A percentile compares a stretch with the other conserved stretches of the same genome.
These are phyloP conservation scores for Furcula furcula DNA, from an alignment of 2,888 invertebrate species.

Conservation along the genomic window DNA sequence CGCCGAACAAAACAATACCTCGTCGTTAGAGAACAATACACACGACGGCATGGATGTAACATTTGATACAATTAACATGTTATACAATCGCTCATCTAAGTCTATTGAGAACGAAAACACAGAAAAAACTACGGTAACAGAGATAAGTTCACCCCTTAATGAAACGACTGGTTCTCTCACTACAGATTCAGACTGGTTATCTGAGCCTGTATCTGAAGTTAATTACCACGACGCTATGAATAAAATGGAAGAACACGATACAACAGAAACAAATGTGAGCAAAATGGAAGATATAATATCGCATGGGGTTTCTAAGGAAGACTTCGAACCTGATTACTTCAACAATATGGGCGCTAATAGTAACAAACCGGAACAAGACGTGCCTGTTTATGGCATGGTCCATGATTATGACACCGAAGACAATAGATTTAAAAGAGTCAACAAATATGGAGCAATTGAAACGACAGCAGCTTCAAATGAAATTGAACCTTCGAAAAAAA, in stretches of 20 bases:
- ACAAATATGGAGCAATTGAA: constrained; percentile 29
- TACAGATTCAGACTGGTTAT: constrained; percentile 65
- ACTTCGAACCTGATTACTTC: constrained; percentile 70
- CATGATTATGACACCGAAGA: constrained; percentile 67
- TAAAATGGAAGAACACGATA: constrained; percentile 45
- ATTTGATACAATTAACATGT: constrained; percentile 59
- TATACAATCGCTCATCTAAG: constrained; percentile 64
- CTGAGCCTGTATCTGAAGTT: constrained; percentile 59
- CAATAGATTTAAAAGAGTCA: constrained; percentile 58
- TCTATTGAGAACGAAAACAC: constrained; percentile 41
- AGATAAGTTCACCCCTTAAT: constrained; percentile 23
- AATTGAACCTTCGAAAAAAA: constrained; percentile 11
- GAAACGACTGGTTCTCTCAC: constrained; percentile 30
- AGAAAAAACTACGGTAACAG: constrained; percentile 14
- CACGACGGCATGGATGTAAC: constrained; percentile 52
- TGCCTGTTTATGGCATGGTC: constrained; percentile 54
- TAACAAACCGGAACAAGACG: constrained; percentile 50
- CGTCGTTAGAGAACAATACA: constrained; percentile 28
- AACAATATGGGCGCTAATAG: constrained; percentile 48
- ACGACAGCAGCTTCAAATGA: not conserved
- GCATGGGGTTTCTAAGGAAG: constrained; percentile 49
- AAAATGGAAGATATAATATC: constrained; percentile 57
- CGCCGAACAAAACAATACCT: constrained; percentile 19
- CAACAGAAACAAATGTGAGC: constrained; percentile 44
- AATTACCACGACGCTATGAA: constrained; percentile 54